Evolutionary conservation across 1,140 invertebrate genomes (phyloP), one percentile per base, ranked within the genome.

Genomic region (Heterodera schachtii): DNA sequence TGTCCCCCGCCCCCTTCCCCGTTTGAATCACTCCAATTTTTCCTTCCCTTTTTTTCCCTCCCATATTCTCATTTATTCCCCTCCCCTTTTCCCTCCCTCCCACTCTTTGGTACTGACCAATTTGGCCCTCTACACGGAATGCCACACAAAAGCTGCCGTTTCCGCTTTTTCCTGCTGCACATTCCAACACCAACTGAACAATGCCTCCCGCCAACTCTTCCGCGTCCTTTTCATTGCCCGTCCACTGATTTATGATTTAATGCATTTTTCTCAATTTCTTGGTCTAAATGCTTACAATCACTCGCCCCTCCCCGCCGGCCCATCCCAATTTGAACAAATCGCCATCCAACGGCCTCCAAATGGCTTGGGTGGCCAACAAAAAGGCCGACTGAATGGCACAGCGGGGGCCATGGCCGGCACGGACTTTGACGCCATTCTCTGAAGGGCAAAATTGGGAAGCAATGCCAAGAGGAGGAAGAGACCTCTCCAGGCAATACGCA

Each of bases 351-450:
- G 81, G 79, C 43, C 69, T 47, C 84, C 84, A 85, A 16, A 71
- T 41, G 43, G 66, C 57, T 44, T 76, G 49, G 41, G 73, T 21
- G 47, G 73, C 77, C 13, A 85, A 41, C 47, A 77, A 57, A 64
- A 60, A 75, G 46, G 76, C 69, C 13, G 52, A 21, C 64, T 74
- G 74, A 52, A 81, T 82, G 44, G 73, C 69, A 66, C 84, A 85
- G 13, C 84, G 73, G n/a, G 83, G 49, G 13, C 84, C 84, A 46
- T 67, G 60, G n/a, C 73, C 71, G 57, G 79, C 52, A 57, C 78
- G 75, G 41, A 85, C 73, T 70, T 85, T 85, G 16, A 85, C 74
- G 52, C 78, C 21, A 52, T 81, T 85, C 75, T 85, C 84, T 84
- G 49, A 16, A 81, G 41, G 21, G 16, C 11, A 64, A 67, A 13